Evolutionary conservation across 2,888 invertebrate species (phyloP).

Genomic region (Onthophagus sagittarius): DNA sequence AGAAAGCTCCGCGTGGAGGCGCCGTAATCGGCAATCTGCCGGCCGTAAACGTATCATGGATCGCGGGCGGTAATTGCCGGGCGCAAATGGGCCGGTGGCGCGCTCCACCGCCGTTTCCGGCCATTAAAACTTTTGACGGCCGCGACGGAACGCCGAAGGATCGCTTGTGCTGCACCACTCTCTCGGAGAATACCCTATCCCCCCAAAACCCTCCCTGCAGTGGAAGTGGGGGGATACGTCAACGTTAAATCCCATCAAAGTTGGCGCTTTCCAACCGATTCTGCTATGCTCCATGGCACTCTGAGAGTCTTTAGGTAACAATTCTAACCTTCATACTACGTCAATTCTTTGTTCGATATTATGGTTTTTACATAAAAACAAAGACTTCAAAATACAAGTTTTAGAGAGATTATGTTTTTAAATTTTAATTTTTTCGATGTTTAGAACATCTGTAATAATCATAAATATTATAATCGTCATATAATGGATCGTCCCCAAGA

Average conservation of each 20-base stretch:
- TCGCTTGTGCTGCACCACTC: too few species aligned
- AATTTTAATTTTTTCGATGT: too few species aligned
- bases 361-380: too few species aligned
- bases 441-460: too few species aligned
- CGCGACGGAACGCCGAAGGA: not conserved
- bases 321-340: too few species aligned
- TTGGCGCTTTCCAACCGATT: not conserved
- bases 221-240: not conserved
- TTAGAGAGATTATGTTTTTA: too few species aligned
- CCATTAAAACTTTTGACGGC: slow-evolving; percentile 13
- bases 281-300: not conserved
- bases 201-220: not conserved
- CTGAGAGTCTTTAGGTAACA: not conserved
- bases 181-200: too few species aligned
- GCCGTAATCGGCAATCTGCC: slow-evolving; percentile 5
- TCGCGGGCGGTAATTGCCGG: slow-evolving; percentile 8
- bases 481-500: too few species aligned
- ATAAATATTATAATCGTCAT: too few species aligned
- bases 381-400: too few species aligned
- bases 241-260: slow-evolving; percentile 9
- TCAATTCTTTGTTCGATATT: too few species aligned
- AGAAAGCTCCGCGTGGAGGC: not conserved
- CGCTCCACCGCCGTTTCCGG: slow-evolving; percentile 6
- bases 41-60: slow-evolving; percentile 10
- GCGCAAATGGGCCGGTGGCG: slow-evolving; percentile 12